phyloP scores from a whole-genome alignment of 30 jellyfish, hydroid and myxozoan genomes.

The Sanderia malayensis region DNA sequence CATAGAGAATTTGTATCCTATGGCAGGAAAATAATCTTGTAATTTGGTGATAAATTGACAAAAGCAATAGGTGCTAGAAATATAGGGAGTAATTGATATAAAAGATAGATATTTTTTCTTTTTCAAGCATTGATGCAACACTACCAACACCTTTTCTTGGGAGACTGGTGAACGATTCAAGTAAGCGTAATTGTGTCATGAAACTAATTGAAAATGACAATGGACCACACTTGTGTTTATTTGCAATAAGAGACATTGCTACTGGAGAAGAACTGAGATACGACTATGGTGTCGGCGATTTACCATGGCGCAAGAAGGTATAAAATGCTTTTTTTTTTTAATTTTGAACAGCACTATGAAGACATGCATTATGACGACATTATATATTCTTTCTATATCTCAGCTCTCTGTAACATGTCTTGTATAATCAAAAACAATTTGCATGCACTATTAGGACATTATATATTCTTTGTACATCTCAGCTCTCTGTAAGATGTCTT shows the following conservation, averaged over 20 bases:
- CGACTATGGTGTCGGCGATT: conserved; percentile 37
- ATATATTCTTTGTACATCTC: neutral
- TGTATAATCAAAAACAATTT: neutral
- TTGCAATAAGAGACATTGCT: conserved; percentile 23
- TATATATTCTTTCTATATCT: neutral
- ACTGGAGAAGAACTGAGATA: conserved; percentile 24
- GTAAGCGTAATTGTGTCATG: conserved; percentile 14
- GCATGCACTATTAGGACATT: neutral
- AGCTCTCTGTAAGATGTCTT: neutral
- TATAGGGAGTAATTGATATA: neutral
- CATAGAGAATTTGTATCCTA: too few species aligned
- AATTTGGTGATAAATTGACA: neutral
- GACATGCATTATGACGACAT: neutral
- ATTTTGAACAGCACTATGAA: neutral
- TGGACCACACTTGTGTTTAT: conserved; percentile 10
- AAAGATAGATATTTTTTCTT: neutral
- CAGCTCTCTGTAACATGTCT: neutral
- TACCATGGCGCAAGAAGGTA: conserved; percentile 31
- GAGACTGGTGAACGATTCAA: conserved; percentile 29
- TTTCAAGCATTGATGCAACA: conserved; percentile 43
- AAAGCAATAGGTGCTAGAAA: neutral
- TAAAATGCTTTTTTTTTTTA: neutral
- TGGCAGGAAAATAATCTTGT: too few species aligned
- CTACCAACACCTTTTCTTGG: conserved; percentile 17
- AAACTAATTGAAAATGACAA: conserved; percentile 1